phyloP scores from a whole-genome alignment of 2,888 invertebrate species.

The Eilema griseolum region DNA sequence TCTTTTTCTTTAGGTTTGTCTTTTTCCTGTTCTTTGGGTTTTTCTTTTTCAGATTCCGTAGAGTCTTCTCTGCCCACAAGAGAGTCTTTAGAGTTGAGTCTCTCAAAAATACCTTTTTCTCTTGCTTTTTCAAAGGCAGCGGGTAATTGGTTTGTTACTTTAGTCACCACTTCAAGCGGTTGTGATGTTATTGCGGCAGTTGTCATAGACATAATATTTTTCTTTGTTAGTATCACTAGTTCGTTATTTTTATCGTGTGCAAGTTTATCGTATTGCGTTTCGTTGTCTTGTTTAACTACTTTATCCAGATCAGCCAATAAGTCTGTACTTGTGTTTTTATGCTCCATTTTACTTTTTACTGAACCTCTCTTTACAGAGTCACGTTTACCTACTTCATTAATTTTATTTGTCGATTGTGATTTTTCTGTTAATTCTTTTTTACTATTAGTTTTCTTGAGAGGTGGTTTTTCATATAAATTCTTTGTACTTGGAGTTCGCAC shows the following conservation, averaged over 20 bases:
- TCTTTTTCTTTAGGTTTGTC: constrained; percentile 48
- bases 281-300: constrained; percentile 75
- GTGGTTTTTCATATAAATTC: constrained; percentile 75
- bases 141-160: constrained; percentile 85
- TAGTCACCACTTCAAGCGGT: constrained; percentile 85
- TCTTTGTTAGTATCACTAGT: constrained; percentile 80
- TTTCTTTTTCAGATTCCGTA: constrained; percentile 49
- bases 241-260: constrained; percentile 75
- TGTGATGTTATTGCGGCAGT: constrained; percentile 87
- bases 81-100: constrained; percentile 81
- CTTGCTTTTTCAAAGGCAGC: constrained; percentile 81
- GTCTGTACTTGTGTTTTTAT: constrained; percentile 54
- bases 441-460: constrained; percentile 71
- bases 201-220: constrained; percentile 86
- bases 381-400: constrained; percentile 69
- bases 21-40: constrained; percentile 44
- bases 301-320: constrained; percentile 64
- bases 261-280: constrained; percentile 81
- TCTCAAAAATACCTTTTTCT: constrained; percentile 82
- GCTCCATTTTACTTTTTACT: constrained; percentile 51
- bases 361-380: constrained; percentile 45
- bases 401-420: constrained; percentile 68
- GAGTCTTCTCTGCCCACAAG: constrained; percentile 71
- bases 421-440: constrained; percentile 71
- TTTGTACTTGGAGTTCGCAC: constrained; percentile 77